phyloP scores from a whole-genome alignment of 1,140 invertebrate genomes.

The Scaptomyza pallida region DNA sequence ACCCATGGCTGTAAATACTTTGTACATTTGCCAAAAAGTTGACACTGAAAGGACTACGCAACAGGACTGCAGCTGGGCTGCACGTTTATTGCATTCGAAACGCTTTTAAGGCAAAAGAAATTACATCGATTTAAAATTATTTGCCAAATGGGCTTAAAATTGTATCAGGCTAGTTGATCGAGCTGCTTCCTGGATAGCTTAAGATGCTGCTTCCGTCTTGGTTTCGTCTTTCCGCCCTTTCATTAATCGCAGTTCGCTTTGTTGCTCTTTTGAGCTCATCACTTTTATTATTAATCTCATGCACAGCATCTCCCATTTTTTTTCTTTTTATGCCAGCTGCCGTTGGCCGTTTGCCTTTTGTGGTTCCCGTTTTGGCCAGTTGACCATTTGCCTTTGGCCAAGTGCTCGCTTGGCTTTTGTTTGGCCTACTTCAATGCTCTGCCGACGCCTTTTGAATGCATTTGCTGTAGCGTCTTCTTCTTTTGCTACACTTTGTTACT shows the following conservation, averaged over 20 bases:
- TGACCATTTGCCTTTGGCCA: slow-evolving; percentile 60
- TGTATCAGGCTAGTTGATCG: slow-evolving; percentile 25
- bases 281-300: slow-evolving; percentile 55
- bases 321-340: slow-evolving; percentile 47
- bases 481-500: slow-evolving; percentile 3
- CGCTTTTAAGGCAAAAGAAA: slow-evolving; percentile 24
- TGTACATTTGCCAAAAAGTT: slow-evolving; percentile 45
- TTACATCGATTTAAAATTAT: slow-evolving; percentile 39
- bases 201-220: slow-evolving; percentile 41
- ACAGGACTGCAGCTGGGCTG: slow-evolving; percentile 34
- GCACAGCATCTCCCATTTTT: slow-evolving; percentile 46
- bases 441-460: slow-evolving; percentile 24
- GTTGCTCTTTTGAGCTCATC: slow-evolving; percentile 26
- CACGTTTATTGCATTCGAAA: slow-evolving; percentile 54
- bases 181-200: slow-evolving; percentile 35
- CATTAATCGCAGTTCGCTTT: slow-evolving; percentile 12
- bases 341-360: slow-evolving; percentile 66
- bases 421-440: slow-evolving; percentile 36
- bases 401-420: slow-evolving; percentile 37
- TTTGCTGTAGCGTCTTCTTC: slow-evolving; percentile 13
- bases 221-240: slow-evolving; percentile 5
- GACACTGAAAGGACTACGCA: slow-evolving; percentile 3
- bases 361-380: slow-evolving; percentile 46
- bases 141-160: slow-evolving; percentile 61
- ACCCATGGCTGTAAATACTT: slow-evolving; percentile 38